Conservation (phyloP, 2,888 invertebrate genomes). For the Drosophila robusta region DNA sequence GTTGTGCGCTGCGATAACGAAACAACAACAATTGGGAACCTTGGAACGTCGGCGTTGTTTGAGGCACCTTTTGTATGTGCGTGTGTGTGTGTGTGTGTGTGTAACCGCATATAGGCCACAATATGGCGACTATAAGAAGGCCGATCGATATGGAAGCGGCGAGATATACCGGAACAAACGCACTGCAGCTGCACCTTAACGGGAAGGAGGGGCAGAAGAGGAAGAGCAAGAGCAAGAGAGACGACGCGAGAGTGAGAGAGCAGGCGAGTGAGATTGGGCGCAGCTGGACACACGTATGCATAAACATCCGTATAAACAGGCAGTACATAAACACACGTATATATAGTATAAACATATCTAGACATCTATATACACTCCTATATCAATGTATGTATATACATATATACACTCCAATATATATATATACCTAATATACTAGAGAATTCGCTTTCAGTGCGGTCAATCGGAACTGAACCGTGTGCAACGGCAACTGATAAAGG, state of each 20-base stretch:
- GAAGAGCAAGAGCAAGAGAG: background rate
- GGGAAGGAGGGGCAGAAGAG: background rate
- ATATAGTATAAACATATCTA: background rate
- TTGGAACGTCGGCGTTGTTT: constrained; percentile 46
- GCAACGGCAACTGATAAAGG: constrained; percentile 48
- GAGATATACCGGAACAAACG: constrained; percentile 34
- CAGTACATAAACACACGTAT: background rate
- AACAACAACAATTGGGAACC: constrained; percentile 55
- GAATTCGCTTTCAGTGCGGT: constrained; percentile 3
- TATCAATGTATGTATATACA: background rate
- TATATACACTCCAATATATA: background rate
- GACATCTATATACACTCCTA: constrained; percentile 1
- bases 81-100: constrained; percentile 17
- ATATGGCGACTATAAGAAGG: constrained; percentile 55
- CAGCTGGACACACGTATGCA: constrained; percentile 6
- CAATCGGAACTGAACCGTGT: constrained; percentile 40
- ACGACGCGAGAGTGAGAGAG: background rate
- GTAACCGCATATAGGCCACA: constrained; percentile 44
- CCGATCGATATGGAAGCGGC: constrained; percentile 46
- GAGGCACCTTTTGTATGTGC: constrained; percentile 24
- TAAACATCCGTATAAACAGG: constrained; percentile 38
- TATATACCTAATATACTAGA: constrained; percentile 7
- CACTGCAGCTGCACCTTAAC: constrained; percentile 15
- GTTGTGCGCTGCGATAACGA: constrained; percentile 68
- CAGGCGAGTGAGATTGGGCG: background rate